Base-by-base conservation (phyloP, 2,888 invertebrate genomes). In the Tromatobia lineatoria region DNA sequence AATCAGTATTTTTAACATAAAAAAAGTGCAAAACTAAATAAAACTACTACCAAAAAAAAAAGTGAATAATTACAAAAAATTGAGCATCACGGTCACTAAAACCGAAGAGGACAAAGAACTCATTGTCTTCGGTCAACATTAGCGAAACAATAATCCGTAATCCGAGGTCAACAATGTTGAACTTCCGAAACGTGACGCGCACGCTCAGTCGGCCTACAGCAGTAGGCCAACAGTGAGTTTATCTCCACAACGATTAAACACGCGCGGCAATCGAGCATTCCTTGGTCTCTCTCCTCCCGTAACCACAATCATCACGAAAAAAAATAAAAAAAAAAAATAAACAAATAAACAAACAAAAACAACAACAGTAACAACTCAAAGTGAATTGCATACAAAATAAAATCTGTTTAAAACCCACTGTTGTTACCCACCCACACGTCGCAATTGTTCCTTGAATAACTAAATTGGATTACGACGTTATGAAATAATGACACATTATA, bases 251-350 rank as follows among this genome's bases (percentile, higher is more conserved):
- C 64, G 77, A 84, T 81, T 78, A 84, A 81, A 83, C 80, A 67
- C 77, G 47, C 80, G 69, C 74, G 80, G 57, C 77, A 69, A 84
- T 84, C 83, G 80, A 80, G 69, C 80, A 84, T 84, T 84, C 80
- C 77, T 69, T 80, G 52, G 52, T 74, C 67, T 50, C 50, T 50
- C 23, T 50, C 18, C 45, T 18, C 29, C 20, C 34, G 71, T 71
- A 25, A 45, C 54, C 34, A 45, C 78, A 78, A 83, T 78, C 66
- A 57, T 71, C 66, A 23, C 25, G 15, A 80, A 50, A 54, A 64
- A 64, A 23, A 73, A 38, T 10, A 38, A 3, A 4, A 29, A 29
- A 29, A 29, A 29, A 29, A 29, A 29, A 29, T 4, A 4, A 29
- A 29, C n/a, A n/a, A n/a, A n/a, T n/a, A 4, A 29, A 4, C 2